Evolutionary conservation across 1,140 invertebrate species (phyloP), one percentile per base, ranked within the genome.

Genomic region (silkworm (Bombyx mori)): DNA sequence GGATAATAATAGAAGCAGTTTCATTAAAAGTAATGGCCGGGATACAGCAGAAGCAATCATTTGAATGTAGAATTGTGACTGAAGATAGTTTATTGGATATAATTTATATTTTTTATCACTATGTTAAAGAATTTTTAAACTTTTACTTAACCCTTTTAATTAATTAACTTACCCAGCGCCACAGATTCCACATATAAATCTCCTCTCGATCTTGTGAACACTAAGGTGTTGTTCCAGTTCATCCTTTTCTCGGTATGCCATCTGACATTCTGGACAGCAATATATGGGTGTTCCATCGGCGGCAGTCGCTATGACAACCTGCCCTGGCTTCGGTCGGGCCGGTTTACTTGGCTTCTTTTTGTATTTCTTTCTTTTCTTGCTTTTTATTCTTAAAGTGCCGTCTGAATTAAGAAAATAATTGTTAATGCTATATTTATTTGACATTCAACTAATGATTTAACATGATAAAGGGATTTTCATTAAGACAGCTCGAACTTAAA

Each of bases 301-400:
- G 0, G 92, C 92, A 1, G 91, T 92, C 0, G 93, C 91, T 46
- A 94, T 93, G 63, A 91, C 90, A 1, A 94, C 92, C 75, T 92
- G 91, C 0, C 92, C 92, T 2, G 92, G 92, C 77, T 92, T 92
- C 4, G 92, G 92, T 63, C 91, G 90, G 63, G 92, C 92, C 0
- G 92, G 92, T 67, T 93, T 93, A 0, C 92, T 90, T n/a, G 92
- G 91, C 74, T 94, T 94, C 77, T 94, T 94, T 88, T 94, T 94
- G 76, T 93, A 93, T 62, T 93, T 93, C 82, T 94, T 93, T 83
- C 94, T 94, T 64, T 93, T 92, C 64, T 93, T 94, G 12, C 85
- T 88, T 47, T 77, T 78, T 48, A 82, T 73, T n/a, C 62, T 55
- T 0, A 77, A 18, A 4, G 73, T 63, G 47, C 72, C 76, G 44